Percentiles rank a stretch among this genome's conserved stretches.
Conservation (phyloP, 2,797 vertebrate genomes). For the Pangasius sanitwongsei region DNA sequence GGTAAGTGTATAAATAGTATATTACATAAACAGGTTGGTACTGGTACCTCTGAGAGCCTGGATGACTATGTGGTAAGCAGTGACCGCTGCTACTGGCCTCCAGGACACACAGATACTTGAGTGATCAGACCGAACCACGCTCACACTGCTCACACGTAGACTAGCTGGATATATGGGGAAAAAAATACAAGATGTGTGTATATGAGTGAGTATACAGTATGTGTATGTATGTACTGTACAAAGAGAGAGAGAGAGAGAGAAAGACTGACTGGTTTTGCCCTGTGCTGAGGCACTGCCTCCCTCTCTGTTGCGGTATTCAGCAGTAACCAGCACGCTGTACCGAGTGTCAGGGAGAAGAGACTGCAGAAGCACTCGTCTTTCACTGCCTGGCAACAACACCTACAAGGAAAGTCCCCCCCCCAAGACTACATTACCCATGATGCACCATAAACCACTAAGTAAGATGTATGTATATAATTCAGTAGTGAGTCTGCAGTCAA, state of each 20-base stretch:
- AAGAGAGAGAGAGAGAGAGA: constrained; percentile 1
- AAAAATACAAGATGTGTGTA: not conserved
- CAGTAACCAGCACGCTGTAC: constrained; percentile 84
- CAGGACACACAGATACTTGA: constrained; percentile 80
- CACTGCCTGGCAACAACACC: constrained; percentile 80
- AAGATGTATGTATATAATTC: constrained; percentile 6
- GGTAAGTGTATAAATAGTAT: not conserved
- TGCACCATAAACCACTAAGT: constrained; percentile 10
- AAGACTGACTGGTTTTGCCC: constrained; percentile 80
- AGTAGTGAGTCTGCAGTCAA: not conserved
- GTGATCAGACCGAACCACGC: constrained; percentile 76
- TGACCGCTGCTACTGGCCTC: constrained; percentile 72
- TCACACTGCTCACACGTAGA: constrained; percentile 78
- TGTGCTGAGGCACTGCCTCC: constrained; percentile 76
- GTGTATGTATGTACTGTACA: not conserved
- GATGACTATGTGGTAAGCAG: constrained; percentile 74
- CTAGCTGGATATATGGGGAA: constrained; percentile 67
- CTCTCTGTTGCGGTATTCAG: constrained; percentile 82
- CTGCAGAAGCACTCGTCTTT: constrained; percentile 74
- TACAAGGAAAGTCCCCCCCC: constrained; percentile 55
- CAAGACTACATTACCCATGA: constrained; percentile 34
- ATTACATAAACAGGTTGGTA: not conserved
- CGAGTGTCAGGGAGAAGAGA: constrained; percentile 81
- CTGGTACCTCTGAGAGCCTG: constrained; percentile 76
- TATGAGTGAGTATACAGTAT: not conserved